Conservation (phyloP, 2,113 vertebrate species). For the Ageneiosus marmoratus region DNA sequence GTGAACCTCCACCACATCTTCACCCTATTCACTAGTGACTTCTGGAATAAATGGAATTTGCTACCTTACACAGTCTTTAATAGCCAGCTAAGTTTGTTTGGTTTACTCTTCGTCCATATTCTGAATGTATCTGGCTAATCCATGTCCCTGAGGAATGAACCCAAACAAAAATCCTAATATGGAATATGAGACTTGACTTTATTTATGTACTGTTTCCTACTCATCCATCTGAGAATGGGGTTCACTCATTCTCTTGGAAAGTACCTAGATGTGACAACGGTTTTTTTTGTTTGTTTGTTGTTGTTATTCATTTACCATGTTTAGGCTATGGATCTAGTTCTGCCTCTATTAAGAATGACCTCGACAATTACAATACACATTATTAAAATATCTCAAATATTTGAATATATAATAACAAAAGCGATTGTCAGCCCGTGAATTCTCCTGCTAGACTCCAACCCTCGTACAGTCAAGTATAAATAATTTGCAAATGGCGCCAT, state of each 20-base stretch:
- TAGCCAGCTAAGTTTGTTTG: neutral
- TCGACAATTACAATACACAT: neutral
- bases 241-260: conserved; percentile 24
- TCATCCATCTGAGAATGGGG: conserved; percentile 11
- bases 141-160: conserved; percentile 8
- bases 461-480: neutral
- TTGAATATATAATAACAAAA: neutral
- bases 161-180: conserved; percentile 37
- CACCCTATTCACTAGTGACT: neutral
- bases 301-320: no score
- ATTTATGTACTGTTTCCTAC: conserved; percentile 1
- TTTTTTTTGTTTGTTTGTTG: neutral
- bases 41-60: neutral
- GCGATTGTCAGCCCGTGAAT: no score
- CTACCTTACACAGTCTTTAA: conserved; percentile 2
- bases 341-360: no score
- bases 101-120: conserved; percentile 9
- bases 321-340: no score
- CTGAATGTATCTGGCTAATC: conserved; percentile 18
- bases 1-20: conserved; percentile 3
- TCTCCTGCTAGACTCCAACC: neutral
- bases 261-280: neutral
- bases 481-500: conserved; percentile 13
- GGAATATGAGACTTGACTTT: conserved; percentile 19
- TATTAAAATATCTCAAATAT: neutral